A percentile compares a stretch with the other conserved stretches of the same genome.
These are phyloP conservation scores for Thera obeliscata DNA, from an alignment of 2,888 invertebrate species.

Conservation along the genomic window DNA sequence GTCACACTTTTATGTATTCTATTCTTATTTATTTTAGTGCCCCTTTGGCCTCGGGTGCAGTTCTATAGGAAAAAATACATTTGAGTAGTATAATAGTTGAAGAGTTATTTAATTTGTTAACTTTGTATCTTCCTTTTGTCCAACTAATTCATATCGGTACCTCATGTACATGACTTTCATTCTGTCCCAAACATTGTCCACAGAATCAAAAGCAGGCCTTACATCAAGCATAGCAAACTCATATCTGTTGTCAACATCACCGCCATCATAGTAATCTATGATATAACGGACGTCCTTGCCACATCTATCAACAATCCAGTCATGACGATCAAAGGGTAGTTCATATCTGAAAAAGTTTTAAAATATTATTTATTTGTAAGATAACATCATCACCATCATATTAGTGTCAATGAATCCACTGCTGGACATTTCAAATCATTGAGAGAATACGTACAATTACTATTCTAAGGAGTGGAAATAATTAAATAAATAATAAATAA, in stretches of 20 bases:
- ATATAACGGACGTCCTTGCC: constrained; percentile 96
- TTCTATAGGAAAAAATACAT: no score
- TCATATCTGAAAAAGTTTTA: constrained; percentile 89
- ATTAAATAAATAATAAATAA: no score
- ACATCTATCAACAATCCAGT: constrained; percentile 99
- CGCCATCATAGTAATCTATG: constrained; percentile 99
- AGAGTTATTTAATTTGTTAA: constrained; percentile 60
- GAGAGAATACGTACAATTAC: no score
- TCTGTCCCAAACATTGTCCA: constrained; percentile 96
- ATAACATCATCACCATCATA: no score
- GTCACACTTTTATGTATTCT: no score
- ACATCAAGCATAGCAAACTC: constrained; percentile 98
- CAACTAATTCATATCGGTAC: constrained; percentile 86
- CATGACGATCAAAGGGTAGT: constrained; percentile 99
- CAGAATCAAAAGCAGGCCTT: constrained; percentile 97
- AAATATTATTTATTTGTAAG: neutral
- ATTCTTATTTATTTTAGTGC: no score
- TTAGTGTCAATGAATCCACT: no score
- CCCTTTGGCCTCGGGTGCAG: no score
- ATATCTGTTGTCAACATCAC: constrained; percentile 91
- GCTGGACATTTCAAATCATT: no score
- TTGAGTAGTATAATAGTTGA: constrained; percentile 1
- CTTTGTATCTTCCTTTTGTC: constrained; percentile 66
- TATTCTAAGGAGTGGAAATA: no score
- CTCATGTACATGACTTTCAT: constrained; percentile 97